Conservation (phyloP, 1,140 invertebrate genomes). For the Laupala kohalensis region DNA sequence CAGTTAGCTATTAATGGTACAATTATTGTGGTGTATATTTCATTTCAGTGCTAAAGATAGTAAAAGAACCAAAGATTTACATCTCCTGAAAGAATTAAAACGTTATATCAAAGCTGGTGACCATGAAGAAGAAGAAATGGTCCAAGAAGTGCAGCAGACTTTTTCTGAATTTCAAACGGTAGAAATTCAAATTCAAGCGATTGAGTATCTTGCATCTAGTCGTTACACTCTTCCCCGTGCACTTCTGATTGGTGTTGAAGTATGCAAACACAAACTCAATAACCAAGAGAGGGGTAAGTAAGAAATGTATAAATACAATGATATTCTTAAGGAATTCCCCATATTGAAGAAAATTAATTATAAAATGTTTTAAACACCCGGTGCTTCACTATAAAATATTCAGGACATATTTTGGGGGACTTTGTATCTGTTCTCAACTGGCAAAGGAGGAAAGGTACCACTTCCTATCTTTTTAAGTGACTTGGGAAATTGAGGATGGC, state of each 20-base stretch:
- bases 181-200: constrained; percentile 52
- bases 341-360: too few relatives aligned
- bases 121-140: constrained; percentile 34
- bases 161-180: constrained; percentile 56
- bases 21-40: constrained; percentile 14
- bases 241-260: constrained; percentile 25
- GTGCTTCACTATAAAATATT: too few relatives aligned
- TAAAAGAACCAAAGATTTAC: constrained; percentile 70
- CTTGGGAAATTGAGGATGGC: too few relatives aligned
- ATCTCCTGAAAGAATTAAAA: constrained; percentile 68
- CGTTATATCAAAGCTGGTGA: constrained; percentile 45
- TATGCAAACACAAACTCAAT: background rate
- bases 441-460: too few relatives aligned
- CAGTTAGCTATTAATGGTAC: too few relatives aligned
- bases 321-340: too few relatives aligned
- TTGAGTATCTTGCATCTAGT: constrained; percentile 54
- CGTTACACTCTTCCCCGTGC: constrained; percentile 42
- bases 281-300: background rate
- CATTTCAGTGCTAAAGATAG: constrained; percentile 62
- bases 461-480: too few relatives aligned
- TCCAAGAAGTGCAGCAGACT: constrained; percentile 35
- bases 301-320: too few relatives aligned
- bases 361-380: too few relatives aligned
- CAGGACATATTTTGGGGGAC: too few relatives aligned
- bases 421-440: too few relatives aligned